Conservation (phyloP, 2,888 invertebrate genomes). For the Trilocha varians region DNA sequence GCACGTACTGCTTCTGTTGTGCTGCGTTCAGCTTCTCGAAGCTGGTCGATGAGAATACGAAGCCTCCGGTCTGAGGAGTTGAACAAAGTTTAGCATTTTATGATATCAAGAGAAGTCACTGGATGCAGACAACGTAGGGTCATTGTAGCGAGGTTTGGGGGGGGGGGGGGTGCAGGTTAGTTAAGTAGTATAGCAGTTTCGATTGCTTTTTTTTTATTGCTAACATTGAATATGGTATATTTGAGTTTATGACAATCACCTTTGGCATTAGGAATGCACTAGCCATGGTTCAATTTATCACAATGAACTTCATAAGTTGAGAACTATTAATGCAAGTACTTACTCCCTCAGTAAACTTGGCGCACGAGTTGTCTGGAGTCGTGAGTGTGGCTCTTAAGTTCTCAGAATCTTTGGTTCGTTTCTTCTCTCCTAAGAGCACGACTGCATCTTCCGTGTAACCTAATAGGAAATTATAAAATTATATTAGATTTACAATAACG, state of each 20-base stretch:
- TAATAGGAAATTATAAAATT: slow-evolving; percentile 15
- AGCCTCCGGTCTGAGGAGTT: slow-evolving; percentile 72
- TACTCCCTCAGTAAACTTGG: slow-evolving; percentile 77
- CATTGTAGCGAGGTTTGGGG: too few relatives aligned
- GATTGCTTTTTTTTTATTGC: too few relatives aligned
- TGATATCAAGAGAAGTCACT: too few relatives aligned
- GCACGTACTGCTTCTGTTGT: slow-evolving; percentile 75
- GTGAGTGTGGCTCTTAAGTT: slow-evolving; percentile 71
- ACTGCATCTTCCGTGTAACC: slow-evolving; percentile 75
- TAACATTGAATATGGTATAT: too few relatives aligned
- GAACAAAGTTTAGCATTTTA: too few relatives aligned
- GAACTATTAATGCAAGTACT: slow-evolving; percentile 26
- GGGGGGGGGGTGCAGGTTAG: neutral
- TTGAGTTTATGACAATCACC: too few relatives aligned
- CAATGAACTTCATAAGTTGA: too few relatives aligned
- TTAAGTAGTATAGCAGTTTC: too few relatives aligned
- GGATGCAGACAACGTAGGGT: too few relatives aligned
- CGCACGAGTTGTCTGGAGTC: slow-evolving; percentile 76
- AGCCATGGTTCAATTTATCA: too few relatives aligned
- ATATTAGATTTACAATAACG: neutral
- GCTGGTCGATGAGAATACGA: slow-evolving; percentile 76
- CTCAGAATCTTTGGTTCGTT: slow-evolving; percentile 71
- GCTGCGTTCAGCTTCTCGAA: slow-evolving; percentile 69
- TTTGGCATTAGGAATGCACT: too few relatives aligned
- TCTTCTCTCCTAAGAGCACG: slow-evolving; percentile 78